These are phyloP conservation scores for Lepidiolamprologus cunningtoni DNA, from an alignment of 2,113 vertebrate genomes.

Conservation along the genomic window DNA sequence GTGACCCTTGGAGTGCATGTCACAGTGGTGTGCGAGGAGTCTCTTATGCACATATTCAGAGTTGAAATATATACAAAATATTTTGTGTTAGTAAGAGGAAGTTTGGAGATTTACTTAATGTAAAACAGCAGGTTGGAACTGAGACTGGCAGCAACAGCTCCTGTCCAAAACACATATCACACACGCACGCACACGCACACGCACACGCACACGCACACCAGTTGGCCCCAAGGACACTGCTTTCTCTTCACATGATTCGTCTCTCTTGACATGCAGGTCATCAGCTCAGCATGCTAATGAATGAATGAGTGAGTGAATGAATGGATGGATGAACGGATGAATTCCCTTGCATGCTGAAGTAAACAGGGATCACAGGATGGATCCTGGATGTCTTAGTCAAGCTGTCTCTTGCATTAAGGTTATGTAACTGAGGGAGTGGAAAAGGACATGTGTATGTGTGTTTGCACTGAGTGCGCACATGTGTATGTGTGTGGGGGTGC, in stretches of 20 bases:
- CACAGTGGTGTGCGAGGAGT: not conserved
- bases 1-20: not conserved
- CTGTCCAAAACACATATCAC: not conserved
- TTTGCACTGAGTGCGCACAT: not conserved
- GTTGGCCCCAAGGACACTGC: not conserved
- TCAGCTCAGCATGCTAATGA: conserved; percentile 49
- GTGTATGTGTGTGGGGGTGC: not conserved
- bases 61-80: not conserved
- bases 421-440: conserved; percentile 49
- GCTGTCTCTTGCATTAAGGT: conserved; percentile 58
- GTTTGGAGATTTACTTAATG: not conserved
- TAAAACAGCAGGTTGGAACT: not conserved
- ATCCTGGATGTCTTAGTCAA: conserved; percentile 43
- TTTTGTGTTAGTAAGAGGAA: not conserved
- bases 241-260: conserved; percentile 39
- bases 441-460: conserved; percentile 27
- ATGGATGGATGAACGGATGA: conserved; percentile 37
- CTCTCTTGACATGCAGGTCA: conserved; percentile 40
- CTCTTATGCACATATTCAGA: not conserved
- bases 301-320: conserved; percentile 52
- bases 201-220: not conserved
- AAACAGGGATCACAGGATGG: conserved; percentile 35
- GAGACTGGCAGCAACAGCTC: not conserved
- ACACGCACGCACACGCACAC: not conserved
- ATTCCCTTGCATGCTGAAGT: conserved; percentile 26